These are phyloP conservation scores for Takifugu ocellatus DNA, from an alignment of 2,797 vertebrate species.

Conservation along the genomic window DNA sequence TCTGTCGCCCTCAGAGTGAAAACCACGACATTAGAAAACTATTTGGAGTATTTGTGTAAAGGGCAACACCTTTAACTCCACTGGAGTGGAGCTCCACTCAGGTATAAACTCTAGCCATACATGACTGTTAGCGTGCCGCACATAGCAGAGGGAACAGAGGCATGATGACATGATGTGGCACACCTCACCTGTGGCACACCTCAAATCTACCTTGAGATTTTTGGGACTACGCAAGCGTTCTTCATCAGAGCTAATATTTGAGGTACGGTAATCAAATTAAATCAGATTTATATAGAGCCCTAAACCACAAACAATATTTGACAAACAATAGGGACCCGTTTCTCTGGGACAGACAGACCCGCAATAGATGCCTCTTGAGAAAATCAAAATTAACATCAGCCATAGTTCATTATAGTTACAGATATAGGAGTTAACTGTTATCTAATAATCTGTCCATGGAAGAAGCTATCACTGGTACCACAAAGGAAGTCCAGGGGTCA, in stretches of 20 bases:
- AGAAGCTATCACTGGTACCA: no score
- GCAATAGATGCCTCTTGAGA: no score
- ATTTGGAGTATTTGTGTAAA: conserved; percentile 3
- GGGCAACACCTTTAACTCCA: conserved; percentile 13
- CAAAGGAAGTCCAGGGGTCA: no score
- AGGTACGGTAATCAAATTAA: no score
- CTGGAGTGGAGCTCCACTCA: conserved; percentile 13
- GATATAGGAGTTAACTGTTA: no score
- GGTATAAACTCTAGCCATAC: conserved; percentile 1
- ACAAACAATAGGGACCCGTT: no score
- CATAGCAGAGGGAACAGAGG: conserved; percentile 6
- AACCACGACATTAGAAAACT: conserved; percentile 16
- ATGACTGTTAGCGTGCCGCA: background rate
- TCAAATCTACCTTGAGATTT: background rate
- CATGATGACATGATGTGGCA: background rate
- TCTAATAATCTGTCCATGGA: no score
- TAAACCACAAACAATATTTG: no score
- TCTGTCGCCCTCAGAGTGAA: background rate
- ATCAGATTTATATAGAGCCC: no score
- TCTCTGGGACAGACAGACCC: no score
- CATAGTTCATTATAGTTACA: no score
- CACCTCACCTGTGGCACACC: conserved; percentile 4
- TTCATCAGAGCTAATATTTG: background rate
- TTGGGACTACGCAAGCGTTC: background rate
- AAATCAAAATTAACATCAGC: no score